Percentiles rank a stretch among this genome's conserved stretches.
Evolutionary conservation across 2,797 vertebrate genomes (phyloP).

Genomic region (Falco novaeseelandiae): DNA sequence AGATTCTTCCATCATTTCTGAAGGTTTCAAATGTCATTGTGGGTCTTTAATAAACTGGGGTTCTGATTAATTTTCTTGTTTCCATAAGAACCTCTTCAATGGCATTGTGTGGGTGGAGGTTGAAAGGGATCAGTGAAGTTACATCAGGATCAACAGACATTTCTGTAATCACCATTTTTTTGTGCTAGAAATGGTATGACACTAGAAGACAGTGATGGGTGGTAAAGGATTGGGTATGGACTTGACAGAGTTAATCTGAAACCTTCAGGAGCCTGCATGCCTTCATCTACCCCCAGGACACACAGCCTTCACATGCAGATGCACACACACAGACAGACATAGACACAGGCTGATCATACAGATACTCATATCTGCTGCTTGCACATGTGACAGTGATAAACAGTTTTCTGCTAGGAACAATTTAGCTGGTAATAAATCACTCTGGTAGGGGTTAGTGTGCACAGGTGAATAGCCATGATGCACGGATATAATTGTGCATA

Average conservation of each 20-base stretch:
- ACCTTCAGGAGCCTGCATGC: accelerated
- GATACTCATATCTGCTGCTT: conserved; percentile 54
- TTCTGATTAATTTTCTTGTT: conserved; percentile 46
- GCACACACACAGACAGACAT: accelerated
- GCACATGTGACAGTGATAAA: conserved; percentile 74
- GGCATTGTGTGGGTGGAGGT: conserved; percentile 14
- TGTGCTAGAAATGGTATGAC: neutral
- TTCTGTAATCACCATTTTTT: neutral
- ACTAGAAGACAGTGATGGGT: neutral
- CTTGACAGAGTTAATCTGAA: neutral
- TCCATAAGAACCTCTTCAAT: conserved; percentile 24
- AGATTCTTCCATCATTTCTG: neutral
- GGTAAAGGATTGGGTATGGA: neutral
- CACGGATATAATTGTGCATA: conserved; percentile 60
- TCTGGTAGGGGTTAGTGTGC: neutral
- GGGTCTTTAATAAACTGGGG: conserved; percentile 34
- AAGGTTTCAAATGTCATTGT: neutral
- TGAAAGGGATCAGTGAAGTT: conserved; percentile 35
- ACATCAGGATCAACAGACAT: neutral
- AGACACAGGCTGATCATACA: neutral
- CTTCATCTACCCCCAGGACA: neutral
- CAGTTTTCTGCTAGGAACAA: conserved; percentile 67
- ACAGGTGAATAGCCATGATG: conserved; percentile 41
- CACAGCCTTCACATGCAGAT: neutral
- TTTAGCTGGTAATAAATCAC: conserved; percentile 75